Percentiles rank a stretch among this genome's conserved stretches.
phyloP scores from a whole-genome alignment of 2,888 invertebrate genomes.

The Leucophenga maculata region DNA sequence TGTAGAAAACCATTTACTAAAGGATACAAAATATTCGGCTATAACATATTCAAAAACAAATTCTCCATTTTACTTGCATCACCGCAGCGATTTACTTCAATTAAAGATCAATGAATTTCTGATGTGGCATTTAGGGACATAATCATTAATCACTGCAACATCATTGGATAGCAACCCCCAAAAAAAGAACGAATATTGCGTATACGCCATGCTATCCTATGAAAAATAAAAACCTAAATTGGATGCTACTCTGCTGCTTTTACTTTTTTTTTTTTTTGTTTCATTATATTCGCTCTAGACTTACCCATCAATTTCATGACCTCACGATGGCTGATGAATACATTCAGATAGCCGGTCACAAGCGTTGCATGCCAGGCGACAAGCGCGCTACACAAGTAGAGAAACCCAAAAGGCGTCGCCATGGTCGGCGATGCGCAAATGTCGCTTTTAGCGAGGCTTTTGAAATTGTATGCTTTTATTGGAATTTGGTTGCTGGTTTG shows the following conservation, averaged over 20 bases:
- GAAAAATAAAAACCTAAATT: constrained; percentile 19
- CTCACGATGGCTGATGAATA: constrained; percentile 86
- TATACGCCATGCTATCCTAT: constrained; percentile 33
- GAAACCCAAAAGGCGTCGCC: constrained; percentile 28
- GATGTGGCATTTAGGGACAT: constrained; percentile 51
- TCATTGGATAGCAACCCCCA: background rate
- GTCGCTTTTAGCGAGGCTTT: background rate
- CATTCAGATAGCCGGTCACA: constrained; percentile 82
- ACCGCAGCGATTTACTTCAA: constrained; percentile 44
- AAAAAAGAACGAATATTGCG: constrained; percentile 26
- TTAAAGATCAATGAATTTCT: constrained; percentile 57
- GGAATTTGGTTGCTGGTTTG: background rate
- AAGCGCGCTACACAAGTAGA: constrained; percentile 54
- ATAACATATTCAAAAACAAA: background rate
- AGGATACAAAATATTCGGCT: no score
- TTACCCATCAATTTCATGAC: constrained; percentile 86
- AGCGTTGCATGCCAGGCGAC: constrained; percentile 66
- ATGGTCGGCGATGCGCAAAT: background rate
- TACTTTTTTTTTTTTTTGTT: no score
- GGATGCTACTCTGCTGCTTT: constrained; percentile 25
- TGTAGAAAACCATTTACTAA: no score
- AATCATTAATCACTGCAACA: constrained; percentile 57
- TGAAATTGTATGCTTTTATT: background rate
- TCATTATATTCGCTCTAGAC: constrained; percentile 55
- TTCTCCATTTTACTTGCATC: background rate